phyloP scores from a whole-genome alignment of 2,113 vertebrate genomes.

The Varanus komodoensis region DNA sequence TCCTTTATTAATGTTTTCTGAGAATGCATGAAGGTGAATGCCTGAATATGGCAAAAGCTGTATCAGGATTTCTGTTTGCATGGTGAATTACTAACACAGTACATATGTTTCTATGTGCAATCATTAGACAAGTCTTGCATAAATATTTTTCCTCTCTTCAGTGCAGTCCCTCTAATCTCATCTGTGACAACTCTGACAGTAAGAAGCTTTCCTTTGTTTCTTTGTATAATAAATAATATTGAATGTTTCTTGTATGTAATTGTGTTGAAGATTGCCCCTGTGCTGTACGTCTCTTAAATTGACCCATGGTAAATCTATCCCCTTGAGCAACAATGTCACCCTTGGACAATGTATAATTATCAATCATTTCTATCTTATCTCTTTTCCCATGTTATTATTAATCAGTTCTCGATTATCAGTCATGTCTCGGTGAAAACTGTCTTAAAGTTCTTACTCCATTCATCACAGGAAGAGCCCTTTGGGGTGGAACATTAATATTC shows the following conservation, averaged over 20 bases:
- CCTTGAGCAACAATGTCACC: slow-evolving; percentile 6
- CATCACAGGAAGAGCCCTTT: background rate
- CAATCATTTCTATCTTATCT: slow-evolving; percentile 9
- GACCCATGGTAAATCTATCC: background rate
- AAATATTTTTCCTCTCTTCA: background rate
- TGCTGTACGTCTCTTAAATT: background rate
- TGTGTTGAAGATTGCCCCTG: background rate
- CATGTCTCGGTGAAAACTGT: slow-evolving; percentile 14
- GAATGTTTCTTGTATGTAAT: background rate
- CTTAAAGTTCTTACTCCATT: slow-evolving; percentile 11
- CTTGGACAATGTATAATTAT: background rate
- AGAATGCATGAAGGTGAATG: background rate
- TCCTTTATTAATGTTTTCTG: background rate
- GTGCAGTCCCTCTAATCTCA: background rate
- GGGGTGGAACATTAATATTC: slow-evolving; percentile 10
- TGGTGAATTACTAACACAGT: background rate
- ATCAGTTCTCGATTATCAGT: slow-evolving; percentile 13
- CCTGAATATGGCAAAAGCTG: background rate
- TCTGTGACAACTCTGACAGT: background rate
- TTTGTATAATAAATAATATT: background rate
- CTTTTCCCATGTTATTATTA: slow-evolving; percentile 8
- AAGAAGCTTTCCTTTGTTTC: background rate
- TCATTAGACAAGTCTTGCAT: background rate
- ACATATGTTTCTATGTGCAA: background rate
- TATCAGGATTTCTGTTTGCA: background rate